Evolutionary conservation across 2,888 invertebrate species (phyloP).

Genomic region (Norana najaformis): DNA sequence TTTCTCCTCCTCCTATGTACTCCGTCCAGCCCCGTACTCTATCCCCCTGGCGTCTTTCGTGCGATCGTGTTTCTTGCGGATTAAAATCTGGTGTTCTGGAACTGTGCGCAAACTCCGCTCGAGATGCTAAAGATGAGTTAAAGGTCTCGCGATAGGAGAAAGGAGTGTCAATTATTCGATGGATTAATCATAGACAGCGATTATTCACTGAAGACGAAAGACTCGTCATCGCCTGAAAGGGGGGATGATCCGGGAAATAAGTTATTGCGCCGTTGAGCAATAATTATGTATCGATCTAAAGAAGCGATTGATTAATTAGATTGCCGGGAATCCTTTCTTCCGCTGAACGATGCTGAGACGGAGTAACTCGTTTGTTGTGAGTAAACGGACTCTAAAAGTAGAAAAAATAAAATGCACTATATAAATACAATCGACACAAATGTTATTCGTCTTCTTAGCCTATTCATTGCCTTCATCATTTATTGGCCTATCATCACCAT

Average conservation of each 20-base stretch:
- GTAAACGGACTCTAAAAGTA: background rate
- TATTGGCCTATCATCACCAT: background rate
- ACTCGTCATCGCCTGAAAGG: too few species aligned
- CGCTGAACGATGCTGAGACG: background rate
- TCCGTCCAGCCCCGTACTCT: background rate
- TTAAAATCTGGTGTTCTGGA: background rate
- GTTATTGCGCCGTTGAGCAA: background rate
- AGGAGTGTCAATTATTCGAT: background rate
- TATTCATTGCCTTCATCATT: background rate
- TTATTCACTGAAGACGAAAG: background rate
- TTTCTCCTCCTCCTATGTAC: background rate
- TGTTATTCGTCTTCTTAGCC: too few species aligned
- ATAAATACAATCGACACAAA: background rate
- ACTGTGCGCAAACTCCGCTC: background rate
- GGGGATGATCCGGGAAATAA: too few species aligned
- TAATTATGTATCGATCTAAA: background rate
- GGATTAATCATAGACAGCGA: background rate
- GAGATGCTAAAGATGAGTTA: background rate
- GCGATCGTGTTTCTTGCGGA: background rate
- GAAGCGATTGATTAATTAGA: background rate
- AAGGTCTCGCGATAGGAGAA: background rate
- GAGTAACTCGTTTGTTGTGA: background rate
- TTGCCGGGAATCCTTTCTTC: background rate
- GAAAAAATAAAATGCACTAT: background rate
- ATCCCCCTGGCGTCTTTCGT: background rate